Conservation (phyloP, 2,888 invertebrate genomes). For the Tetrapedia diversipes region DNA sequence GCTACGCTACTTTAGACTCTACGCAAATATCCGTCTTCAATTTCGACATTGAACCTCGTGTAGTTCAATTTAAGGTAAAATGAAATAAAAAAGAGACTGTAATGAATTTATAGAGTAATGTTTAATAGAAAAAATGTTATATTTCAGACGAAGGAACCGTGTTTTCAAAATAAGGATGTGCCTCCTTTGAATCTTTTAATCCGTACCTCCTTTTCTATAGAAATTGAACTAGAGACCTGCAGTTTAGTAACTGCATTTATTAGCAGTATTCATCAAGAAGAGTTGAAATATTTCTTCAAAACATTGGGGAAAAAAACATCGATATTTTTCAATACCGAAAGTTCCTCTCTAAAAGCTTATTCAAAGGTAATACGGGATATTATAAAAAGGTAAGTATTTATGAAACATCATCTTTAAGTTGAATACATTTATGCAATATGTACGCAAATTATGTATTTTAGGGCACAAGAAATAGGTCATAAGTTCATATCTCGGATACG, state of each 20-base stretch:
- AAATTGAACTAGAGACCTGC: conserved; percentile 87
- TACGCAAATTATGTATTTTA: conserved; percentile 65
- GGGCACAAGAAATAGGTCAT: conserved; percentile 81
- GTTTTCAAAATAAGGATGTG: conserved; percentile 79
- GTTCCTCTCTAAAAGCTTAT: conserved; percentile 85
- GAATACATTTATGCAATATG: not conserved
- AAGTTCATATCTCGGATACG: conserved; percentile 83
- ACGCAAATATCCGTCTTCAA: conserved; percentile 61
- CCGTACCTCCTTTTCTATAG: conserved; percentile 85
- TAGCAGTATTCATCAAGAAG: conserved; percentile 86
- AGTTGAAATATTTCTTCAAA: conserved; percentile 87
- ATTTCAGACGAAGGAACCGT: conserved; percentile 73
- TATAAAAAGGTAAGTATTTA: conserved; percentile 83
- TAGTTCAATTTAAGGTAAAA: conserved; percentile 33
- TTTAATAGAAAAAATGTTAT: not conserved
- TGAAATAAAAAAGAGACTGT: not conserved
- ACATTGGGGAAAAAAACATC: conserved; percentile 88
- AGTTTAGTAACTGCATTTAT: conserved; percentile 88
- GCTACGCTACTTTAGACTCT: conserved; percentile 81
- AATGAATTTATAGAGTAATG: not conserved
- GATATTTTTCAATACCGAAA: conserved; percentile 86
- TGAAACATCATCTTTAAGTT: not conserved
- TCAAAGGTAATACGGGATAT: conserved; percentile 89
- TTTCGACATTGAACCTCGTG: conserved; percentile 36
- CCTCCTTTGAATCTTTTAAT: conserved; percentile 83